A percentile compares a stretch with the other conserved stretches of the same genome.
phyloP scores from a whole-genome alignment of 1,140 invertebrate genomes.

The Idris sp. region DNA sequence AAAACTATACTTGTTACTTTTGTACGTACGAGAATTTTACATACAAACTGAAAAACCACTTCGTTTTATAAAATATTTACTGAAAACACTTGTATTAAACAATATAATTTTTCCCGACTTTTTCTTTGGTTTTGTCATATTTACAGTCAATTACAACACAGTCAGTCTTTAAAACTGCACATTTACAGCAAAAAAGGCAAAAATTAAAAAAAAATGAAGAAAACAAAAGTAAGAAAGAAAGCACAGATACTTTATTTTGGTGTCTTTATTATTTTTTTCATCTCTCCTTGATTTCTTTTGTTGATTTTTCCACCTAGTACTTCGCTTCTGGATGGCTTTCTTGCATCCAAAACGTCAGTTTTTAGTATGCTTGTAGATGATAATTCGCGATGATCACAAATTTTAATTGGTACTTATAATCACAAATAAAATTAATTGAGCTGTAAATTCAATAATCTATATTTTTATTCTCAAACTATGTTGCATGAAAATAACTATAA shows the following conservation, averaged over 20 bases:
- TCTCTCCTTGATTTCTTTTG: no score
- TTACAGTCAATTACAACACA: conserved; percentile 23
- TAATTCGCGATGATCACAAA: conserved; percentile 22
- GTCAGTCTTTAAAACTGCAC: conserved; percentile 9
- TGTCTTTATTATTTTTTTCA: no score
- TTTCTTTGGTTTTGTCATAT: conserved; percentile 23
- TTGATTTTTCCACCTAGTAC: conserved; percentile 15
- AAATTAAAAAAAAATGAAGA: conserved; percentile 3
- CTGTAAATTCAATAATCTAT: no score
- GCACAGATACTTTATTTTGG: neutral
- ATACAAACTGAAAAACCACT: no score
- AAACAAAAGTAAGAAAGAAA: conserved; percentile 1
- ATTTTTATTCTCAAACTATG: no score
- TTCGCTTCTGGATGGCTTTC: conserved; percentile 52
- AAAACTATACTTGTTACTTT: conserved; percentile 3
- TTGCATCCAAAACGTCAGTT: conserved; percentile 22
- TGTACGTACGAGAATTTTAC: no score
- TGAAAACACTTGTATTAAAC: no score
- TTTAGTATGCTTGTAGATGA: conserved; percentile 36
- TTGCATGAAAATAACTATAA: no score
- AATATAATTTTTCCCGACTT: neutral
- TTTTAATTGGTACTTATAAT: no score
- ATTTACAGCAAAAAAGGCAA: neutral
- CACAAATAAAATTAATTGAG: no score
- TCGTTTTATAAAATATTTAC: no score